Percentiles rank a stretch among this genome's conserved stretches.
Conservation (phyloP, 2,888 invertebrate genomes). For the Autographa gamma region DNA sequence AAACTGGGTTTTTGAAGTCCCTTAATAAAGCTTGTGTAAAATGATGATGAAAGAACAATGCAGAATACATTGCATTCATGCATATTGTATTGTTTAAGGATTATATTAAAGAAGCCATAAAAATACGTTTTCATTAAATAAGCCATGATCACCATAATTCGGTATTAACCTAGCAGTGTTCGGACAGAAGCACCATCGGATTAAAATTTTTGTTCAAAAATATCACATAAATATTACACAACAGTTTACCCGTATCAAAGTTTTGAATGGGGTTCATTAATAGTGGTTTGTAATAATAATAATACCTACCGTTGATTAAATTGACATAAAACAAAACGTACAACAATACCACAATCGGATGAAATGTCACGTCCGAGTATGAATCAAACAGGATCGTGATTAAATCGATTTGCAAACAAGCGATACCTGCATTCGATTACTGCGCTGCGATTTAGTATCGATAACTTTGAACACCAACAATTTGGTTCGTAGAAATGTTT, state of each 20-base stretch:
- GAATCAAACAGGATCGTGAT: slow-evolving; percentile 41
- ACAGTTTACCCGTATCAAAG: background rate
- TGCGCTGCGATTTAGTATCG: slow-evolving; percentile 31
- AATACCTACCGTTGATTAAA: slow-evolving; percentile 16
- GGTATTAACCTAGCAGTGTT: no score
- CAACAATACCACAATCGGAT: slow-evolving; percentile 40
- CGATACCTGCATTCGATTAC: slow-evolving; percentile 45
- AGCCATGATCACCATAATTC: no score
- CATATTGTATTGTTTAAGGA: no score
- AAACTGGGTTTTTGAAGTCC: no score
- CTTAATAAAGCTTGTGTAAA: no score
- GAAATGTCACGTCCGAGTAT: slow-evolving; percentile 43
- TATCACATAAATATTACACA: no score
- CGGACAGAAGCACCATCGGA: no score
- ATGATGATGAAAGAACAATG: no score
- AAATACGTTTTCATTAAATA: background rate
- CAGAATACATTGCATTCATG: no score
- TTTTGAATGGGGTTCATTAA: background rate
- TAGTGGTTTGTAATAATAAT: slow-evolving; percentile 9
- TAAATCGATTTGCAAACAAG: slow-evolving; percentile 48
- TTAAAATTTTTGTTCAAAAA: no score
- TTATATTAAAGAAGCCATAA: no score
- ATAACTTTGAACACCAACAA: slow-evolving; percentile 9
- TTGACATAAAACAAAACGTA: slow-evolving; percentile 21
- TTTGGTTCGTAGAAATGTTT: background rate